Evolutionary conservation across 2,888 invertebrate species (phyloP).

Genomic region (Andrena hattorfiana): DNA sequence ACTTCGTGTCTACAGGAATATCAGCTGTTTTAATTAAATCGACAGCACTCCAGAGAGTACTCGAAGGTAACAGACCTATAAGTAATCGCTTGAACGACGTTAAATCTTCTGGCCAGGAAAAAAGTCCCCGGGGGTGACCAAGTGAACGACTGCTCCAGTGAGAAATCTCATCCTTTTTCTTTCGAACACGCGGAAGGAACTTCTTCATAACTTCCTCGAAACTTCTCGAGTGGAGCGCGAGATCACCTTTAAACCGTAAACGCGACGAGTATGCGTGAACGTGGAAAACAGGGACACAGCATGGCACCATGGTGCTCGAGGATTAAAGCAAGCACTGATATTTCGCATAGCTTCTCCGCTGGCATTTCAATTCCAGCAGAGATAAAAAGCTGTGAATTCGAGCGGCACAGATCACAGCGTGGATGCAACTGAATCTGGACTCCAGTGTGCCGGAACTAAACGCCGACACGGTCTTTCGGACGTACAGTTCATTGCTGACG

Average conservation of each 20-base stretch:
- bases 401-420: not conserved
- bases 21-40: slow-evolving; percentile 62
- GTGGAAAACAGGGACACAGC: slow-evolving; percentile 9
- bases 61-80: slow-evolving; percentile 32
- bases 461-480: not conserved
- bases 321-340: slow-evolving; percentile 1
- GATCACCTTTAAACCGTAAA: slow-evolving; percentile 32
- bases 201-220: slow-evolving; percentile 49
- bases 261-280: slow-evolving; percentile 17
- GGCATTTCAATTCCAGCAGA: not conserved
- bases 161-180: slow-evolving; percentile 36
- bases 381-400: not conserved
- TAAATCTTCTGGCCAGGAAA: slow-evolving; percentile 38
- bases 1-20: slow-evolving; percentile 31
- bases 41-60: slow-evolving; percentile 32
- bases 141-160: slow-evolving; percentile 51
- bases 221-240: slow-evolving; percentile 36
- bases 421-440: not conserved
- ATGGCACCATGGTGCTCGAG: not conserved
- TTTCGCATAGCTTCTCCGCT: not conserved
- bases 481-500: no score
- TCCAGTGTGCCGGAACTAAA: not conserved
- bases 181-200: slow-evolving; percentile 11
- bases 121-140: slow-evolving; percentile 38
- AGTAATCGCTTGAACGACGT: slow-evolving; percentile 49